Evolutionary conservation across 2,888 invertebrate genomes (phyloP), one percentile per base, ranked within the genome.

Genomic region (Venusia cambrica): DNA sequence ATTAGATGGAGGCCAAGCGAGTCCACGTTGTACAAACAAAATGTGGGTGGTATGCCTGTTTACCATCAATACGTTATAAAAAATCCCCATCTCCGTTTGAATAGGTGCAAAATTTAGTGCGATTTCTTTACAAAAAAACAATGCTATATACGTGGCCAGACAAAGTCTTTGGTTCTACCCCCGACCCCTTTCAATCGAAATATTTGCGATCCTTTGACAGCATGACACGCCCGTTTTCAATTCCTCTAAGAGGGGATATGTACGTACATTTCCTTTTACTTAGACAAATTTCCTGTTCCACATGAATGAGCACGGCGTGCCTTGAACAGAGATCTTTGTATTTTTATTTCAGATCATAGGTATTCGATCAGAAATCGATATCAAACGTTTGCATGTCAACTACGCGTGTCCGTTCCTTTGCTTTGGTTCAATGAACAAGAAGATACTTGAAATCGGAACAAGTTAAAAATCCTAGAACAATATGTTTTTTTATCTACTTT

Each of bases 191-290:
- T 28, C 20, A 25, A 15, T 15, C 19, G 17, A 45, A 35, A 29
- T 37, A 31, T 41, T 46, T 40, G 36, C 25, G 9, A 36, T 20
- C 29, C 41, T 52, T 48, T 47, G 47, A 47, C 31, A 44, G 30
- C 37, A 40, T 45, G 35, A 37, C 44, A 55, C 48, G 56, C 52
- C 50, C 54, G 49, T 55, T 58, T 59, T 49, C 58, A 59, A 63
- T 67, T 58, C 51, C 40, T 53, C 46, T 51, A 51, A 63, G 54
- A 54, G 57, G 51, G 43, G 51, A 55, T 56, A 52, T 48, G n/a
- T n/a, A n/a, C n/a, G n/a, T n/a, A n/a, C n/a, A 51, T 51, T 49
- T 51, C 46, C 45, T 39, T 48, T 38, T 33, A 26, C 34, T 36
- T 44, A 41, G 45, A 38, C 33, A 22, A 37, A 36, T 43, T 54